phyloP scores from a whole-genome alignment of 2,888 invertebrate species.

The Drosophila bunnanda region DNA sequence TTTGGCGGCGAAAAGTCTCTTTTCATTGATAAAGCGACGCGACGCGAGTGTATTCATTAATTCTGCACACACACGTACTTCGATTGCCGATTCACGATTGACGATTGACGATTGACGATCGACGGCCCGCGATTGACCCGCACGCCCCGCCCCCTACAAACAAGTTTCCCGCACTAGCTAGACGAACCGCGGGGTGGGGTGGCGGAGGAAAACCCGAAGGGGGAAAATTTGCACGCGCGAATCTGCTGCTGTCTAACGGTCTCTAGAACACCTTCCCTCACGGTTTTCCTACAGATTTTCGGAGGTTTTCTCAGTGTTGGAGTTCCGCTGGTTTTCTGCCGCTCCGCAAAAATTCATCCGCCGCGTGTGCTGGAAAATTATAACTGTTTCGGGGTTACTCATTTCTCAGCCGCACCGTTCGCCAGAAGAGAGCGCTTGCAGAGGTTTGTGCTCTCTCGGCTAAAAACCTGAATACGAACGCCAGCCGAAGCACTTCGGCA shows the following conservation, averaged over 20 bases:
- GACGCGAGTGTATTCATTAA: conserved; percentile 47
- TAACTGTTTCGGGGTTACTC: conserved; percentile 5
- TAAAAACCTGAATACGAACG: not conserved
- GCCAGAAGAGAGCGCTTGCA: not conserved
- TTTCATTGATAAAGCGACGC: conserved; percentile 54
- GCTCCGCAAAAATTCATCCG: conserved; percentile 5
- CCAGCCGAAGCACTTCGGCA: conserved; percentile 3
- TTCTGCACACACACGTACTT: conserved; percentile 58
- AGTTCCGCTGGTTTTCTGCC: not conserved
- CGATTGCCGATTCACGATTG: conserved; percentile 27
- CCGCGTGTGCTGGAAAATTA: conserved; percentile 8
- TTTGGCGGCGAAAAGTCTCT: conserved; percentile 16
- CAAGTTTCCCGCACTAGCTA: conserved; percentile 34
- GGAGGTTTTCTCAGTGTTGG: not conserved
- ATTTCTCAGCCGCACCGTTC: conserved; percentile 1
- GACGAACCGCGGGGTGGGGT: conserved; percentile 8
- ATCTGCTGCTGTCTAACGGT: conserved; percentile 17
- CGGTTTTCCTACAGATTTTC: conserved; percentile 14
- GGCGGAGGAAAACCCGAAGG: not conserved
- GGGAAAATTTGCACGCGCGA: conserved; percentile 37
- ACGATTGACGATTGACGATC: not conserved
- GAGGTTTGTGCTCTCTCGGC: not conserved
- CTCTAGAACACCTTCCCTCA: conserved; percentile 29
- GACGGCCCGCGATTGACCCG: conserved; percentile 31
- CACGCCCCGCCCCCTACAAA: conserved; percentile 37